phyloP scores from a whole-genome alignment of 2,113 vertebrate genomes.

The Colistium nudipinnis region DNA sequence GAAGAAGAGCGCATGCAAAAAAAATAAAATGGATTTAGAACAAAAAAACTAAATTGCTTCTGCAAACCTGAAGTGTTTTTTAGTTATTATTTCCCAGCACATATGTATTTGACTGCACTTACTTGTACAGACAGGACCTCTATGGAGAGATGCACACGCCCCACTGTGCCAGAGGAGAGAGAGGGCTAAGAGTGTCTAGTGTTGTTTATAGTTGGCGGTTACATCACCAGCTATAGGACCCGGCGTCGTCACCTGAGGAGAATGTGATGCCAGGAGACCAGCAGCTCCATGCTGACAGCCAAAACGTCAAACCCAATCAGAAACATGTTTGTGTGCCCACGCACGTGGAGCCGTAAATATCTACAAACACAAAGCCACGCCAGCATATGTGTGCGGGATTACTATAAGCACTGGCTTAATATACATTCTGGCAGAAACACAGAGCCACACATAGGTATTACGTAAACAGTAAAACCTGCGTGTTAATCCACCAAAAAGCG shows the following conservation, averaged over 20 bases:
- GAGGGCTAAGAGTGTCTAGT: constrained; percentile 15
- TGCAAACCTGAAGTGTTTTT: neutral
- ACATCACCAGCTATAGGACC: constrained; percentile 43
- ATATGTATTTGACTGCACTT: constrained; percentile 11
- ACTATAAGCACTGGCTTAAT: constrained; percentile 8
- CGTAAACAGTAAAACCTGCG: neutral
- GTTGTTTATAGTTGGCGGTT: constrained; percentile 42
- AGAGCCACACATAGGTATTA: neutral
- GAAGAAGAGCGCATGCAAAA: neutral
- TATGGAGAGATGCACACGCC: constrained; percentile 6
- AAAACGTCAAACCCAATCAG: constrained; percentile 20
- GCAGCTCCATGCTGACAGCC: neutral
- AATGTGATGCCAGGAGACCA: constrained; percentile 9
- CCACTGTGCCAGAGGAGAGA: constrained; percentile 16
- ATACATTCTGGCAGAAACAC: constrained; percentile 16
- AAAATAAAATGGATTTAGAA: too few relatives aligned
- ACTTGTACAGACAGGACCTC: too few relatives aligned
- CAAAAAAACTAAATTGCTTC: too few relatives aligned
- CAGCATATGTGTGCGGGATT: constrained; percentile 39
- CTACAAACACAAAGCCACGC: neutral
- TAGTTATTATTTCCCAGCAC: neutral
- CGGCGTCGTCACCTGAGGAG: constrained; percentile 43
- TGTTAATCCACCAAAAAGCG: neutral
- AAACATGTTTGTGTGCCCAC: constrained; percentile 8
- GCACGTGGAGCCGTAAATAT: constrained; percentile 14